Percentiles rank a stretch among this genome's conserved stretches.
These are phyloP conservation scores for Ascaphus truei DNA, from an alignment of 2,113 vertebrate species.

Conservation along the genomic window DNA sequence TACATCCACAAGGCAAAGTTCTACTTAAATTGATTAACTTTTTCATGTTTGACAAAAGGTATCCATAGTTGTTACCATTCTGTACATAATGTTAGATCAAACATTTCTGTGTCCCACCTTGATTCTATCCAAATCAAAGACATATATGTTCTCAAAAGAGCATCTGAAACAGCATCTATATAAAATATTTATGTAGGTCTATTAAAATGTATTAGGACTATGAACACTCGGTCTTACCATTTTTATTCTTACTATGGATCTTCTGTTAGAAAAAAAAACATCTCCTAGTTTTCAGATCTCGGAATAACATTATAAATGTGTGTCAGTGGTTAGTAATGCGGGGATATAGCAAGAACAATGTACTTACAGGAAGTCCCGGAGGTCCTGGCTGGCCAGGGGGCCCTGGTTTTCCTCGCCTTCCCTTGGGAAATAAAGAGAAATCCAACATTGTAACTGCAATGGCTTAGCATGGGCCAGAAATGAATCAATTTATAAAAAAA, in stretches of 20 bases:
- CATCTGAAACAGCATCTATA: no score
- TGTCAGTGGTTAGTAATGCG: neutral
- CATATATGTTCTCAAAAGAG: no score
- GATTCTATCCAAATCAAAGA: no score
- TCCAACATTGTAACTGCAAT: constrained; percentile 6
- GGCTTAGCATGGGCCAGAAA: constrained; percentile 25
- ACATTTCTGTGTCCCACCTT: no score
- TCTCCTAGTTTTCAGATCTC: neutral
- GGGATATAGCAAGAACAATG: neutral
- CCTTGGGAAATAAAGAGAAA: constrained; percentile 55
- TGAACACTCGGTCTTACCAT: neutral
- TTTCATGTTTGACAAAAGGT: no score
- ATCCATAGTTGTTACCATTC: no score
- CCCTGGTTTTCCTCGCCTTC: constrained; percentile 69
- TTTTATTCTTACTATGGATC: no score
- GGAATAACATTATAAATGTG: neutral
- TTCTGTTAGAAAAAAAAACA: no score
- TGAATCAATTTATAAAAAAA: constrained; percentile 8
- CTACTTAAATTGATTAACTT: no score
- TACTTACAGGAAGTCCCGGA: constrained; percentile 74
- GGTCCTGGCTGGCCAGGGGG: constrained; percentile 63
- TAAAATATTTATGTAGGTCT: no score
- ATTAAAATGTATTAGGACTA: neutral
- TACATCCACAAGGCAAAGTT: no score
- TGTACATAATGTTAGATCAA: no score